Conservation (phyloP, 2,797 vertebrate species). For the Sarcophilus harrisii region DNA sequence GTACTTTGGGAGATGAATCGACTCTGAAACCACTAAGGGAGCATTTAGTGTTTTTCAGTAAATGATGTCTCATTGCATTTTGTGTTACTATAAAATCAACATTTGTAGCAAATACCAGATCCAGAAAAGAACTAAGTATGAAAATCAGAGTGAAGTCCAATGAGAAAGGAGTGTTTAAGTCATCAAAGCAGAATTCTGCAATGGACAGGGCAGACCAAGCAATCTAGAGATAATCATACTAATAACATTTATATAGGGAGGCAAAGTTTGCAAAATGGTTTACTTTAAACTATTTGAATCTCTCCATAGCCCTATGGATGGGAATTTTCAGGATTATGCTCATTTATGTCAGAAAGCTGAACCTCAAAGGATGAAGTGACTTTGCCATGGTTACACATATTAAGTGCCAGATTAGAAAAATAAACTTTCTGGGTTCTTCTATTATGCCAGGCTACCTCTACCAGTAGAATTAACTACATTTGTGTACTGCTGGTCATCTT, state of each 20-base stretch:
- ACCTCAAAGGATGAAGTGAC: neutral
- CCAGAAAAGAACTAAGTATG: neutral
- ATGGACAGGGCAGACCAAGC: neutral
- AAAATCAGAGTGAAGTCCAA: neutral
- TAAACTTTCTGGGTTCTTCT: neutral
- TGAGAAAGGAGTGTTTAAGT: neutral
- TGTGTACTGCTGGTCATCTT: neutral
- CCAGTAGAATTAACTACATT: neutral
- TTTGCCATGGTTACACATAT: neutral
- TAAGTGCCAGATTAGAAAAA: neutral
- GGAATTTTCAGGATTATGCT: neutral
- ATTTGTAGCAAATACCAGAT: neutral
- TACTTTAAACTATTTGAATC: neutral
- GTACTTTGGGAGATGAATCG: conserved; percentile 36
- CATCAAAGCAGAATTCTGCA: neutral
- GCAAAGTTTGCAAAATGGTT: neutral
- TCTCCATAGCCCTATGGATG: neutral
- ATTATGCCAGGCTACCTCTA: neutral
- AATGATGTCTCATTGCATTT: conserved; percentile 16
- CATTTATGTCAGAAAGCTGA: neutral
- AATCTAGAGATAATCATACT: neutral
- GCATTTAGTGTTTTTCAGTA: conserved; percentile 11
- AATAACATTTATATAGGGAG: neutral
- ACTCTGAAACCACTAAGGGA: neutral
- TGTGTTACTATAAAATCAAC: conserved; percentile 25